Base-by-base conservation (phyloP, 2,888 invertebrate genomes). In the Arge pagana region DNA sequence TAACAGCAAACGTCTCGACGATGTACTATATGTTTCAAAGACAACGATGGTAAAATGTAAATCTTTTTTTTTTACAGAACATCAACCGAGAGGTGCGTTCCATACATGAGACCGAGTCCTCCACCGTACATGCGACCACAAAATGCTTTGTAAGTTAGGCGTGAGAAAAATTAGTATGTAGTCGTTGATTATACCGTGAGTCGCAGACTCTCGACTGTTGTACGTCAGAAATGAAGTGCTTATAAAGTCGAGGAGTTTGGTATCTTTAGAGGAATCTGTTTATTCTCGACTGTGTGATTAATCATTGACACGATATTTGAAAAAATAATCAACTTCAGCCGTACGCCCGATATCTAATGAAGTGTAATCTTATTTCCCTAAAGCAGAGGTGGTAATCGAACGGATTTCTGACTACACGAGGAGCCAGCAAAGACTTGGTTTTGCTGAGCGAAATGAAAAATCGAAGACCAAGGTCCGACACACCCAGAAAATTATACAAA, bases 91-190 rank as follows among this genome's bases (percentile, higher is more conserved):
- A 69, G 71, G n/a, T 63, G 65, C 43, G 73, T 73, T 57, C 66
- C 69, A 0, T 75, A 74, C 53, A 36, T 73, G 35, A 77, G 84
- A 40, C 84, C 84, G 1, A 82, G 81, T 62, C 83, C 84, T 10
- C 84, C 83, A 4, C 83, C 83, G 2, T 84, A 84, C 60, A 77
- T 79, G 5, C 78, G 81, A 36, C 80, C 82, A 4, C 79, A 79
- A 59, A 80, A 78, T 63, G n/a, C n/a, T n/a, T 78, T 80, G 76
- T 79, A 68, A 70, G 77, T 74, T n/a, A n/a, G n/a, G n/a, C n/a
- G n/a, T n/a, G n/a, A n/a, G n/a, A n/a, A n/a, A n/a, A n/a, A n/a
- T n/a, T n/a, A n/a, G n/a, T n/a, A n/a, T n/a, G n/a, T n/a, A n/a
- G n/a, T n/a, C n/a, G n/a, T n/a, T n/a, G n/a, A n/a, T n/a, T n/a